Evolutionary conservation across 1,140 invertebrate genomes (phyloP), one percentile per base, ranked within the genome.

Genomic region (Notospermus geniculatus): DNA sequence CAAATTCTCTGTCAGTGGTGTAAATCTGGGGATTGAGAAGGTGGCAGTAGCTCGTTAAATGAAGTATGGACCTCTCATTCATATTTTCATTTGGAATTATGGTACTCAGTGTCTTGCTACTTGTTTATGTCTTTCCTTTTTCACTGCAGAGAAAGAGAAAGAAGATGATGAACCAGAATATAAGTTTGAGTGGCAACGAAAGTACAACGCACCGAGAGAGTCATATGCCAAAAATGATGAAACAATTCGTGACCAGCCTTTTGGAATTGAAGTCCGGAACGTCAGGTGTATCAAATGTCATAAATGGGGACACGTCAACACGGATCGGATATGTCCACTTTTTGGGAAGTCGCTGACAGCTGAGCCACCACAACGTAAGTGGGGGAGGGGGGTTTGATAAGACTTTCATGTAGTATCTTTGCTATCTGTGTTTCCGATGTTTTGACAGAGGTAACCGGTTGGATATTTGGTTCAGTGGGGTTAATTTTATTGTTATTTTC

Each of bases 251-350:
- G 97, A 99, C 84, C 97, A 99, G 80, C 97, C 97, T 0, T 99
- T 99, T 87, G 97, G 96, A 57, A 99, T 99, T 73, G 78, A 85
- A 71, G 95, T 99, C 0, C 83, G 95, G 39, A 98, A 99, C 85
- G 95, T 98, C 0, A 85, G 95, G 19, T 99, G 97, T 76, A 93
- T 99, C 32, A 98, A 98, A 80, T 99, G 97, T 79, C 91, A 97
- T 71, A 97, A 97, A 78, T 99, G 97, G 95, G 97, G 97, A 5
- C 97, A 99, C 75, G 95, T 99, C 45, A 99, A 99, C 78, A 99
- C 97, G 76, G 95, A 94, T 87, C 93, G 91, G 90, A 80, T 95
- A 82, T 98, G 95, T 83, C 91, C 91, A 32, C 86, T 98, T 80
- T 97, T 93, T 69, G 73, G 75, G 2, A 71, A 73, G 62, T 74